phyloP scores from a whole-genome alignment of 2,888 invertebrate species.

The Callimorpha dominula region DNA sequence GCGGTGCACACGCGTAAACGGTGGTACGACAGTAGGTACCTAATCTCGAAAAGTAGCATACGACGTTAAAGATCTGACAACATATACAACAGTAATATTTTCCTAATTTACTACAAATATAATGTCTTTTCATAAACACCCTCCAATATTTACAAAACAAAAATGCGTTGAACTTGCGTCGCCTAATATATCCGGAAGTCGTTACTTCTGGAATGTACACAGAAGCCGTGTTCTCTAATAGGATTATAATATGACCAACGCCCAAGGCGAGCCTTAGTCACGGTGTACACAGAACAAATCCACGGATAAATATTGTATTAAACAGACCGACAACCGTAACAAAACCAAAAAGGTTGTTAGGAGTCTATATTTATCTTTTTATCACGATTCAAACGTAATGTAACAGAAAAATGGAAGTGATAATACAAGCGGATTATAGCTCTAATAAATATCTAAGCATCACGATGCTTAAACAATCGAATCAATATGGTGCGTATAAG shows the following conservation, averaged over 20 bases:
- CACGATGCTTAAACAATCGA: conserved; percentile 50
- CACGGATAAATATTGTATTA: conserved; percentile 71
- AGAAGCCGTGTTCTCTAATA: conserved; percentile 43
- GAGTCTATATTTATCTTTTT: conserved; percentile 35
- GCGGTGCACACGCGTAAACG: background rate
- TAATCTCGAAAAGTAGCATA: background rate
- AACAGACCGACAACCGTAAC: conserved; percentile 63
- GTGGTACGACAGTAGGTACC: background rate
- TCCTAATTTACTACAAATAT: background rate
- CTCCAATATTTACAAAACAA: conserved; percentile 7
- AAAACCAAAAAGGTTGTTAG: conserved; percentile 49
- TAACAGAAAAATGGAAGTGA: conserved; percentile 37
- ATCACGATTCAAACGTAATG: conserved; percentile 47
- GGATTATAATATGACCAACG: conserved; percentile 50
- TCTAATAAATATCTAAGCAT: conserved; percentile 48
- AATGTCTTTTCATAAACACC: conserved; percentile 19
- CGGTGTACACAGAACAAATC: conserved; percentile 61
- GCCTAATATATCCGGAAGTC: conserved; percentile 14
- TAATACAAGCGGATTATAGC: conserved; percentile 39
- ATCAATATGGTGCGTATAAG: conserved; percentile 38
- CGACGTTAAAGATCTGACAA: conserved; percentile 1
- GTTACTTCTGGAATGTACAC: conserved; percentile 24
- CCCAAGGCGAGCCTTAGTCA: conserved; percentile 62
- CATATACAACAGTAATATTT: background rate
- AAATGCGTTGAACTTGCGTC: conserved; percentile 15